Base-by-base conservation (phyloP, 92 coral and sea anemone genomes). In the Umimayanthus chanpuru region DNA sequence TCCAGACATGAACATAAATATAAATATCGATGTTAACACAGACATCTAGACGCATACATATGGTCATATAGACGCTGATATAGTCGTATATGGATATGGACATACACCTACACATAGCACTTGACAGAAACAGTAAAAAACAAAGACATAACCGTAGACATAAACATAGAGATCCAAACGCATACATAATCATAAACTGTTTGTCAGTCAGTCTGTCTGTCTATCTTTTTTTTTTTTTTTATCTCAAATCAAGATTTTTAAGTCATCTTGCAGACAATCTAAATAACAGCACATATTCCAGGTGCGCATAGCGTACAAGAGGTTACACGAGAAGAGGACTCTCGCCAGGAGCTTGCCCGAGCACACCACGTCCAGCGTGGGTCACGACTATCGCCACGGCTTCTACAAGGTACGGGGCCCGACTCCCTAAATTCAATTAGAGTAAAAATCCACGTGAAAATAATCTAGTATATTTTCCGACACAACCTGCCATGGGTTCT, bases 301-400 rank as follows among this genome's bases (percentile, higher is more conserved):
- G 98, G 98, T 96, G 23, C 98, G 98, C 8, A 90, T 91, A 40
- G 98, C 98, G 12, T 91, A 93, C 89, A 96, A 95, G 82, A 92
- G 98, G 81, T 94, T 94, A 32, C 98, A 93, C 77, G 96, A 95
- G 89, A 96, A 96, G 80, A 80, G 94, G 20, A 95, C 96, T n/a
- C 88, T 96, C 75, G 92, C 92, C 9, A 93, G 90, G 89, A 95
- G 94, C 77, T 49, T 93, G 55, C 98, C 98, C 20, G 98, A 95
- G 74, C 98, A 95, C 85, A 91, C 98, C 7, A 82, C 92, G 68
- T 95, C 98, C 44, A 85, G 93, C n/a, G 90, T 91, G 10, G 93
- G 91, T 53, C 93, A 83, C 18, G 87, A 83, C 44, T 83, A 44
- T 6, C 87, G 78, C 40, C 74, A 66, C 20, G 78, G 79, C n/a